These are phyloP conservation scores for Steinernema carpocapsae DNA, from an alignment of 2,888 invertebrate species.

Conservation along the genomic window DNA sequence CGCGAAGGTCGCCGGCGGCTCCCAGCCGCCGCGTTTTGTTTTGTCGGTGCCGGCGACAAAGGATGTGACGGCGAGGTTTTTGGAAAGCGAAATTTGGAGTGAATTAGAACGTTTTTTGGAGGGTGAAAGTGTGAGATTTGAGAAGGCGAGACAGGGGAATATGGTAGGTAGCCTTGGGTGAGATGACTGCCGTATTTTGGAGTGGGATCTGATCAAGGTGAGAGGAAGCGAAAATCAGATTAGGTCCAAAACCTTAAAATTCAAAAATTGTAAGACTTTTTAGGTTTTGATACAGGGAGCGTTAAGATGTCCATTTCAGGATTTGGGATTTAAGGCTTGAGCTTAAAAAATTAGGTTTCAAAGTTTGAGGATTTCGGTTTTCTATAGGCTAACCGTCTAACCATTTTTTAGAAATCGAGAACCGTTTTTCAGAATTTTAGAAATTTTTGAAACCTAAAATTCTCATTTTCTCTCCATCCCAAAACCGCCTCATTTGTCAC, in stretches of 20 bases:
- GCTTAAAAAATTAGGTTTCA: too few relatives aligned
- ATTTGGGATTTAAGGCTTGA: too few relatives aligned
- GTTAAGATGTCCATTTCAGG: too few relatives aligned
- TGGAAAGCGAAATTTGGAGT: constrained; percentile 33
- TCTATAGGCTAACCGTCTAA: too few relatives aligned
- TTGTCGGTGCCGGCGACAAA: background rate
- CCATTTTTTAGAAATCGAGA: too few relatives aligned
- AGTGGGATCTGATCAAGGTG: background rate
- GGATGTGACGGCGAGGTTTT: background rate
- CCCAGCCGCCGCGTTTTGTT: constrained; percentile 27
- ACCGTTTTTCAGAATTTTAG: too few relatives aligned
- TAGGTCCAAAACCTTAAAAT: too few relatives aligned
- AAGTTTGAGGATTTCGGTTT: too few relatives aligned
- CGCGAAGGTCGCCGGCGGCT: constrained; percentile 25
- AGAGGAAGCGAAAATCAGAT: background rate
- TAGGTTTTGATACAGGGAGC: too few relatives aligned
- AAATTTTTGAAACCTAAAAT: too few relatives aligned
- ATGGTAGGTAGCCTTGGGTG: too few relatives aligned
- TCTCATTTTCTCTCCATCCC: background rate
- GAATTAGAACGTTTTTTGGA: background rate
- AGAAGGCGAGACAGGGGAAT: background rate
- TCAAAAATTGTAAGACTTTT: too few relatives aligned
- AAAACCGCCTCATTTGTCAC: constrained; percentile 18
- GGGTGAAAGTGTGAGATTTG: background rate
- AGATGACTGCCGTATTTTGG: background rate